Base-by-base conservation (phyloP, 2,113 vertebrate genomes). In the Cryptotis parvus region DNA sequence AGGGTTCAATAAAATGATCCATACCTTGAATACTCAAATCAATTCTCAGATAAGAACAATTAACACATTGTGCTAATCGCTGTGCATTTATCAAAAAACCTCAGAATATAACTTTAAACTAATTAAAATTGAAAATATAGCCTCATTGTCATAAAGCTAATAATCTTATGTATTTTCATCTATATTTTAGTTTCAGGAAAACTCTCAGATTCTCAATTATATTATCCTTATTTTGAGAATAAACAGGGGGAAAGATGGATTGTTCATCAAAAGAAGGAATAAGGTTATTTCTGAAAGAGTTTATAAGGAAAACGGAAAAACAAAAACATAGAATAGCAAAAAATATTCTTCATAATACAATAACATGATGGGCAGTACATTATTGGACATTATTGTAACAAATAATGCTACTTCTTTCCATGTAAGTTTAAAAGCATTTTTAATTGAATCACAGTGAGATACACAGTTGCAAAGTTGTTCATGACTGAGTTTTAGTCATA, bases 21-120 rank as follows among this genome's bases (percentile, higher is more conserved):
- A 87, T 79, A 26, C 5, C 8, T 39, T 86, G 11, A 80, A 73
- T 84, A 89, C 31, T 83, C 66, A 43, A 93, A 83, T 82, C 90
- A 69, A 55, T 84, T 69, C 26, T 69, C 31, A 82, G 11, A 35
- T 94, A 26, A 88, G 6, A 22, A 70, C 15, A 82, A 58, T 22
- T 41, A 88, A 8, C 3, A 45, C 77, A 26, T 70, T 12, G 82
- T 9, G 80, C 84, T 65, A 83, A 1, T 68, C 83, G 49, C 66
- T 82, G 6, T 87, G 1, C 15, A 81, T 58, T 3, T 66, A 69
- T 72, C 37, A 20, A 33, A 93, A 45, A 2, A 10, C 9, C 18
- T 65, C 37, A 65, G 27, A 68, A 65, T 31, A 12, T 20, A 88
- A 74, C 14, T 74, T 15, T 77, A 90, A 87, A 74, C 18, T 70